Evolutionary conservation across 2,797 vertebrate genomes (phyloP).

Genomic region (Tapera naevia): DNA sequence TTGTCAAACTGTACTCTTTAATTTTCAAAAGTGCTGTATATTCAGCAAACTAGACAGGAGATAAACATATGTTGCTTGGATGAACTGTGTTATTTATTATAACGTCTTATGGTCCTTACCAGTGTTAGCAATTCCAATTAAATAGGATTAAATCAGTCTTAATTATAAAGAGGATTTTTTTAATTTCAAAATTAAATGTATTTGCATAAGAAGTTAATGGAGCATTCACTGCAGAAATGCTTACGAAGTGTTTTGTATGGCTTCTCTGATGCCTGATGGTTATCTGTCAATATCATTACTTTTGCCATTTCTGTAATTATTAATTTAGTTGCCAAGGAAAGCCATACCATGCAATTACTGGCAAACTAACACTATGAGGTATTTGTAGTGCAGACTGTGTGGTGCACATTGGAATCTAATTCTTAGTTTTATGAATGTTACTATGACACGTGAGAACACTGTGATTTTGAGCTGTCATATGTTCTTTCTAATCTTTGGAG

Average conservation of each 20-base stretch:
- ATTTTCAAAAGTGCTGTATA: background rate
- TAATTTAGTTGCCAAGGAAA: background rate
- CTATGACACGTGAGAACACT: background rate
- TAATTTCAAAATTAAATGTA: background rate
- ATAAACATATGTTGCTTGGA: background rate
- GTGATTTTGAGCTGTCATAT: background rate
- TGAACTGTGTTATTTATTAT: background rate
- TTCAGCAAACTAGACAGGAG: background rate
- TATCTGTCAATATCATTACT: background rate
- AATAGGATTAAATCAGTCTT: background rate
- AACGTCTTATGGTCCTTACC: background rate
- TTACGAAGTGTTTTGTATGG: background rate
- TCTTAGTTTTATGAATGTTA: background rate
- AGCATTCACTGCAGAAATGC: slow-evolving; percentile 10
- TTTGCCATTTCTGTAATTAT: background rate
- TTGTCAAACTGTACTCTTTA: background rate
- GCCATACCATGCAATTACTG: background rate
- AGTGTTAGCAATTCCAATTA: background rate
- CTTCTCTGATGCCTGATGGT: background rate
- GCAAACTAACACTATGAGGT: background rate
- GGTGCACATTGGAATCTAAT: background rate
- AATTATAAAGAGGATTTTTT: background rate
- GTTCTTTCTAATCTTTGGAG: background rate
- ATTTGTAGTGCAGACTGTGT: background rate
- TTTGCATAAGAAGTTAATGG: background rate